Evolutionary conservation across 2,113 vertebrate genomes (phyloP), one percentile per base, ranked within the genome.

Genomic region (Sprattus sprattus): DNA sequence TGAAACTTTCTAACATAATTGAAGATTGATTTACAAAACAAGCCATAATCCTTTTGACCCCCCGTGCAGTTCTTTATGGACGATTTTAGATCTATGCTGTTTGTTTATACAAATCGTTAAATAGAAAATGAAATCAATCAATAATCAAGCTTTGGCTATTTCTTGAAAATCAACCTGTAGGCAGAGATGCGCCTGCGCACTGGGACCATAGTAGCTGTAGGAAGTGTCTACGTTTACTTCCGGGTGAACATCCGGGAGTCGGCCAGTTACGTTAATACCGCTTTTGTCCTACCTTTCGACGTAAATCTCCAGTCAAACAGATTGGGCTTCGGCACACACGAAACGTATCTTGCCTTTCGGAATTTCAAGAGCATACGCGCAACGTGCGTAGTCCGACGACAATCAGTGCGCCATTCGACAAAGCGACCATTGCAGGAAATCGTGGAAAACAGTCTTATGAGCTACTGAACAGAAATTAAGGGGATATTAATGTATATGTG

Each of bases 371-470:
- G 10, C 52, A 4, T 86, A 81, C 85, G 88, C 85, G 87, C 89
- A 89, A 89, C 89, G 89, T 90, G 88, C 52, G 64, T 67, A 8
- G 75, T 81, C 83, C 83, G 85, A 83, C 57, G 39, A 39, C 39
- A 39, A 82, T 20, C 50, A 44, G 50, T 84, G 84, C 89, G 86
- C 88, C 89, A 90, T 90, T 89, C 89, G 44, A 86, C 75, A 82
- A 82, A 88, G 22, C 83, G 71, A 28, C 64, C 71, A 15, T 47
- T 50, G 4, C 83, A 85, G 75, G 39, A 64, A 83, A 82, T 85
- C 44, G 3, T 39, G 46, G 13, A 25, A 15, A 45, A 45, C 67
- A 81, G 83, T 88, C 86, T 81, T 60, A 25, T 86, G 15, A 86
- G 82, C 44, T 44, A 78, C 71, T 39, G 10, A 20, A 64, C 60